Conservation (phyloP, 2,888 invertebrate species). For the Drosophila vallismaia region DNA sequence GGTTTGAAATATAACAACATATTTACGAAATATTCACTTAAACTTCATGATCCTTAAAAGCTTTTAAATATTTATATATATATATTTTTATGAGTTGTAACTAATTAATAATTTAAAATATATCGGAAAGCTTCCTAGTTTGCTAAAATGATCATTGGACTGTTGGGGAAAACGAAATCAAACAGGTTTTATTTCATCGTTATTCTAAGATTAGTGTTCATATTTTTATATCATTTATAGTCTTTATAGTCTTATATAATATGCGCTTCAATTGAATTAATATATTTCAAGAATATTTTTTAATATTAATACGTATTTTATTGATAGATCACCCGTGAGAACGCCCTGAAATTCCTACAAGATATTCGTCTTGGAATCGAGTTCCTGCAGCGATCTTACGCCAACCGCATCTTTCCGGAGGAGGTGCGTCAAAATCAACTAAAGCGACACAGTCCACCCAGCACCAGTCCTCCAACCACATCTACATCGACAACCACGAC, state of each 20-base stretch:
- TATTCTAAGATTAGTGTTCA: background rate
- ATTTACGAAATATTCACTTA: background rate
- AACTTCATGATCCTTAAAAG: too few species aligned
- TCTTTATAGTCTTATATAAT: too few species aligned
- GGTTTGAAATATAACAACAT: background rate
- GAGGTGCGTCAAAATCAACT: slow-evolving; percentile 81
- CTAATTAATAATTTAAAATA: background rate
- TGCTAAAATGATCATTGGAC: background rate
- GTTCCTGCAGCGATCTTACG: slow-evolving; percentile 86
- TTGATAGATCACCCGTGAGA: slow-evolving; percentile 89
- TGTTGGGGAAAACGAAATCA: background rate
- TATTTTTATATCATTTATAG: background rate
- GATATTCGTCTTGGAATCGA: slow-evolving; percentile 91
- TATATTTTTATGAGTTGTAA: background rate
- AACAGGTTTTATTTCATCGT: background rate
- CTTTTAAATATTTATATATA: background rate
- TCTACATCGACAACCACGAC: slow-evolving; percentile 55
- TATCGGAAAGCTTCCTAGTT: background rate
- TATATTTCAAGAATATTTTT: too few species aligned
- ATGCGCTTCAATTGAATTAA: too few species aligned
- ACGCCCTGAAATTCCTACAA: slow-evolving; percentile 89
- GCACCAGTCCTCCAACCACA: slow-evolving; percentile 45
- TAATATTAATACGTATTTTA: background rate
- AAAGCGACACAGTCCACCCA: slow-evolving; percentile 65
- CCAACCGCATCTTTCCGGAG: slow-evolving; percentile 81